phyloP scores from a whole-genome alignment of 2,888 invertebrate genomes.

The Myopa tessellatipennis region DNA sequence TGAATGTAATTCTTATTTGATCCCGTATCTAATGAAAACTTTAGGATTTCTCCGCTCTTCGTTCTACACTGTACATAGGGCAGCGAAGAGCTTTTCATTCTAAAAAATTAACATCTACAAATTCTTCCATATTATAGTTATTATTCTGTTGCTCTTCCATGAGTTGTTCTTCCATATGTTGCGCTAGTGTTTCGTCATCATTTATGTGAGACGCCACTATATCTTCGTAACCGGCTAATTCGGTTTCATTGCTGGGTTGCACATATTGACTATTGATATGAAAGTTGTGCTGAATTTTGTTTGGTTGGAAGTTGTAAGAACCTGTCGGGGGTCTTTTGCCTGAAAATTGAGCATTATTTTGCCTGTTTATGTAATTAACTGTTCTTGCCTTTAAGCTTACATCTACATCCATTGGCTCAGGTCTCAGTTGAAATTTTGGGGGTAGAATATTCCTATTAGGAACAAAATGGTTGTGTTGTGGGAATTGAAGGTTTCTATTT shows the following conservation, averaged over 20 bases:
- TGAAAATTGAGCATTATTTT: not conserved
- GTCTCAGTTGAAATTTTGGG: not conserved
- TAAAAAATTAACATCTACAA: not conserved
- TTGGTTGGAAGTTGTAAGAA: not conserved
- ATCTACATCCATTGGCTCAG: not conserved
- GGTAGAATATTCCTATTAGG: not conserved
- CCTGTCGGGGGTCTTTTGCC: not conserved
- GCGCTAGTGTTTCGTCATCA: too few species aligned
- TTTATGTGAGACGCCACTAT: too few species aligned
- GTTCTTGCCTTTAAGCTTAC: not conserved
- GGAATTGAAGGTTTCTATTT: not conserved
- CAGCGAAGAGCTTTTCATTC: not conserved
- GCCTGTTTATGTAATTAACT: not conserved
- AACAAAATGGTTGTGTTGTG: not conserved
- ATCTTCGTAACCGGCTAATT: too few species aligned
- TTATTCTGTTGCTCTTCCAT: too few species aligned
- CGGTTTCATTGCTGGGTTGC: too few species aligned
- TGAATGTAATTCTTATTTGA: constrained; percentile 7
- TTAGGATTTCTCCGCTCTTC: not conserved
- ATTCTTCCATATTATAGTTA: too few species aligned
- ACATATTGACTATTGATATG: too few species aligned
- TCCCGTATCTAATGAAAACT: not conserved
- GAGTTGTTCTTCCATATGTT: too few species aligned
- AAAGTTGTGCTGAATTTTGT: too few species aligned
- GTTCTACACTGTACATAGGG: not conserved